Evolutionary conservation across 2,888 invertebrate genomes (phyloP), one percentile per base, ranked within the genome.

Genomic region (Drosophila peninsularis): DNA sequence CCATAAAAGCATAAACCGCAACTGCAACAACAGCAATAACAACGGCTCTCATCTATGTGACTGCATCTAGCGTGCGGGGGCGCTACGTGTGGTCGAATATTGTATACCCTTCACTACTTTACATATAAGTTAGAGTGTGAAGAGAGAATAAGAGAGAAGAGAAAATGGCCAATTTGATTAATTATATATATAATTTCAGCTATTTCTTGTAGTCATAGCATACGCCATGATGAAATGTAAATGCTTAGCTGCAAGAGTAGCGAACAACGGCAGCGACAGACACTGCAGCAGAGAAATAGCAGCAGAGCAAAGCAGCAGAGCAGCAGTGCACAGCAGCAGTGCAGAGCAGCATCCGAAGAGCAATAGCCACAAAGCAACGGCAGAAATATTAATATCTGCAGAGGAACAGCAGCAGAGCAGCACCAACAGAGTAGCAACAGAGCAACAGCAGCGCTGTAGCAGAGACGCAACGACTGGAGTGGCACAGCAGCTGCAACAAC

Each of bases 1-100:
- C 70, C 83, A 78, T 70, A 77, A 79, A 70, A 82, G 70, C 78
- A 74, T 64, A 58, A 64, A 49, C 66, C 52, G 75, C 72, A 71
- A 52, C 60, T 45, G 24, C 41, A 62, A 14, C 56, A 53, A 37
- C 62, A 50, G 17, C 32, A 24, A 4, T 11, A 21, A n/a, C 21
- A 53, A 1, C 17, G 11, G 0, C 30, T 42, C 49, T 36, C 41
- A 21, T 60, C 61, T 62, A 47, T 62, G 44, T 24, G 45, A 19
- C 50, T 50, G 37, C 42, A 19, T 49, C 64, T 49, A 39, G 39
- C 54, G 47, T 68, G 69, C 52, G 62, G 70, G 62, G 62, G 62
- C 53, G 69, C 69, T 62, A 27, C 54, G 44, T 36, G 7, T 14
- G 7, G 49, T 13, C 52, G 52, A 52, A 21, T 14, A 34, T 10